Conservation (phyloP, 2,888 invertebrate species). For the Rhingia campestris region DNA sequence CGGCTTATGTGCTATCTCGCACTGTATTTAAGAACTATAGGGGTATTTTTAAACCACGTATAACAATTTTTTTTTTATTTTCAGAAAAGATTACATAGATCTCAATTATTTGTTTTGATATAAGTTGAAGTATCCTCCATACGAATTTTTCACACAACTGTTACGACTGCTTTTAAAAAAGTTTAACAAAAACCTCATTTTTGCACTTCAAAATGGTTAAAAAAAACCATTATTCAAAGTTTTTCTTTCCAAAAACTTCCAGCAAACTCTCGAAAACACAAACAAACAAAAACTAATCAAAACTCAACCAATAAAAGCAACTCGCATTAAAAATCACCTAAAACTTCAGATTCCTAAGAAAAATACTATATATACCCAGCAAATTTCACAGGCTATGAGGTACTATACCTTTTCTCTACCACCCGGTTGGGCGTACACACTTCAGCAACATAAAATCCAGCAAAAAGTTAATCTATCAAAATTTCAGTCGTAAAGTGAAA, state of each 20-base stretch:
- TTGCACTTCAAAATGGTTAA: too few relatives aligned
- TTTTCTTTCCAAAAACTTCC: background rate
- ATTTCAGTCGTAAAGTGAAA: constrained; percentile 57
- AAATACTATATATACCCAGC: background rate
- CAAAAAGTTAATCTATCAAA: constrained; percentile 62
- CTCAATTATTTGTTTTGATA: too few relatives aligned
- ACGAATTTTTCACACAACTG: too few relatives aligned
- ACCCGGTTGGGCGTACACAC: background rate
- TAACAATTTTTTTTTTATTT: too few relatives aligned
- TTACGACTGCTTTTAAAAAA: too few relatives aligned
- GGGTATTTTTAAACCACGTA: too few relatives aligned
- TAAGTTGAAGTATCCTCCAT: too few relatives aligned
- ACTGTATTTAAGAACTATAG: too few relatives aligned
- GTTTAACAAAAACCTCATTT: too few relatives aligned
- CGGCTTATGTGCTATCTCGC: too few relatives aligned
- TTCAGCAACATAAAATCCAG: constrained; percentile 13
- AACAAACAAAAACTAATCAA: constrained; percentile 47
- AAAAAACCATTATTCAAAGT: background rate
- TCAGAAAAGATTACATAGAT: too few relatives aligned
- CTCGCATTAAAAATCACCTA: constrained; percentile 58
- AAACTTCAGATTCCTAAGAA: constrained; percentile 37
- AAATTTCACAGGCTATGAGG: constrained; percentile 5
- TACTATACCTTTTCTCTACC: background rate
- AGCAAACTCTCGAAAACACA: constrained; percentile 2
- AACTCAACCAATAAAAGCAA: constrained; percentile 51